Percentiles rank a stretch among this genome's conserved stretches.
phyloP scores from a whole-genome alignment of 2,888 invertebrate species.

The Parascotia fuliginaria region DNA sequence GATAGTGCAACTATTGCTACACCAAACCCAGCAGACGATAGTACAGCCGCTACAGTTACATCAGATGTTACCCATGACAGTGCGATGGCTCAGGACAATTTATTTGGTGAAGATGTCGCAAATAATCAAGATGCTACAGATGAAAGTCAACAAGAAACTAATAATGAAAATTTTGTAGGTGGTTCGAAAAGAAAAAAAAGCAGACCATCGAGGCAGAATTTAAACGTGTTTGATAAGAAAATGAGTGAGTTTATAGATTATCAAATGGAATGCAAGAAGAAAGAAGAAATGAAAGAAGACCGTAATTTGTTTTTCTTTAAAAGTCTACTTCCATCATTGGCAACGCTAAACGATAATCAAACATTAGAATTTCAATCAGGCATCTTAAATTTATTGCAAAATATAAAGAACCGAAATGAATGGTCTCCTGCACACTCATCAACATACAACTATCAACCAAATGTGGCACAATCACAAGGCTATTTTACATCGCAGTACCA shows the following conservation, averaged over 20 bases:
- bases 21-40: slow-evolving; percentile 25
- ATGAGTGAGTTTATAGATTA: slow-evolving; percentile 31
- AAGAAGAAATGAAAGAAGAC: slow-evolving; percentile 29
- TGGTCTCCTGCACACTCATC: slow-evolving; percentile 36
- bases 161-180: slow-evolving; percentile 28
- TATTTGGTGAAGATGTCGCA: slow-evolving; percentile 24
- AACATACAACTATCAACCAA: slow-evolving; percentile 33
- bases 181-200: slow-evolving; percentile 7
- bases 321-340: slow-evolving; percentile 34
- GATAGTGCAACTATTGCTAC: slow-evolving; percentile 28
- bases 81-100: slow-evolving; percentile 26
- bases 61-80: slow-evolving; percentile 17
- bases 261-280: slow-evolving; percentile 32
- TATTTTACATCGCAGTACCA: no score
- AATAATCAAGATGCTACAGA: slow-evolving; percentile 35
- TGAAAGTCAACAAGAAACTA: slow-evolving; percentile 34
- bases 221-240: slow-evolving; percentile 26
- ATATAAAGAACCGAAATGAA: slow-evolving; percentile 34
- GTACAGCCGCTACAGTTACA: slow-evolving; percentile 28
- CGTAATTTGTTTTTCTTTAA: slow-evolving; percentile 31
- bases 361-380: slow-evolving; percentile 29
- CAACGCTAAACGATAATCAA: slow-evolving; percentile 36
- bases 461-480: no score
- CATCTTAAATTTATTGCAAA: slow-evolving; percentile 30
- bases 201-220: slow-evolving; percentile 22